phyloP scores from a whole-genome alignment of 2,113 vertebrate genomes.

The Lagenorhynchus albirostris region DNA sequence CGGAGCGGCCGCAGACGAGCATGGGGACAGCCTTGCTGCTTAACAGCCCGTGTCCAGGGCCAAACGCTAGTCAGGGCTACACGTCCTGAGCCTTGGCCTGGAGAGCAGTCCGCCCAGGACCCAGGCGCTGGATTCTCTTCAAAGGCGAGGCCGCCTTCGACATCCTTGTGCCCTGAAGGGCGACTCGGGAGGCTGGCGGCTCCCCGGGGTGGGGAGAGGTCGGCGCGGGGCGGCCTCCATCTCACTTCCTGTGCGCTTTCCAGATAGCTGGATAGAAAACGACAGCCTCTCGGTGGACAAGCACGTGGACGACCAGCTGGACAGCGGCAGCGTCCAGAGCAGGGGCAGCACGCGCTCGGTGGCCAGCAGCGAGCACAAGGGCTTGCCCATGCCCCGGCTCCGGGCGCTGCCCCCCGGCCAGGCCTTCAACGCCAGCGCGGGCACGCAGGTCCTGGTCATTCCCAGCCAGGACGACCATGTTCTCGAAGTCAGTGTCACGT shows the following conservation, averaged over 20 bases:
- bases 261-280: constrained; percentile 97
- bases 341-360: constrained; percentile 85
- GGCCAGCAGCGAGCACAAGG: constrained; percentile 87
- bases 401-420: constrained; percentile 92
- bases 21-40: neutral
- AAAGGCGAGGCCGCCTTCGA: neutral
- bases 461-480: constrained; percentile 95
- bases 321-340: constrained; percentile 91
- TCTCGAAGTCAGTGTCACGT: constrained; percentile 96
- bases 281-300: constrained; percentile 95
- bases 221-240: fast-evolving
- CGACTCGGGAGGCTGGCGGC: fast-evolving
- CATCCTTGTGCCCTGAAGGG: neutral
- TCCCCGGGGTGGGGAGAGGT: neutral
- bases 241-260: neutral
- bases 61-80: neutral
- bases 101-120: neutral
- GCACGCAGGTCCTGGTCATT: constrained; percentile 92
- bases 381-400: constrained; percentile 93
- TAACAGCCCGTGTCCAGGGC: neutral
- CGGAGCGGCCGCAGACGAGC: too few relatives aligned
- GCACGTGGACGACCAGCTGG: constrained; percentile 89
- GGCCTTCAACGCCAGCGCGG: constrained; percentile 91
- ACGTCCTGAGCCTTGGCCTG: too few relatives aligned
- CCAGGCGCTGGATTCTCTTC: neutral